phyloP scores from a whole-genome alignment of 2,888 invertebrate genomes.

The Andrena hattorfiana region DNA sequence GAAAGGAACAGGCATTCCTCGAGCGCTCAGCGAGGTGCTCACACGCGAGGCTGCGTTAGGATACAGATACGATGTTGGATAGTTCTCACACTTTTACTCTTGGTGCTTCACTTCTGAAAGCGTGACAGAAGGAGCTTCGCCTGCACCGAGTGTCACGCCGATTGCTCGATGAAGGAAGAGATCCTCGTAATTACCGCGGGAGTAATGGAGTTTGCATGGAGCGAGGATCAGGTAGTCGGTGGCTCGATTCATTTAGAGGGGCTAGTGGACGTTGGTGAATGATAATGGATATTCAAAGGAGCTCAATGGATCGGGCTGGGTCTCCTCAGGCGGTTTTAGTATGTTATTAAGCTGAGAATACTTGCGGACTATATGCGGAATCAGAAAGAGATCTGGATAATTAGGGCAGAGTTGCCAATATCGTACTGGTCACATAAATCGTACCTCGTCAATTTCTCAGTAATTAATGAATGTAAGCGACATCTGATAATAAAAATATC shows the following conservation, averaged over 20 bases:
- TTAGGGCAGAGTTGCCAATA: too few species aligned
- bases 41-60: not conserved
- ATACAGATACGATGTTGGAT: not conserved
- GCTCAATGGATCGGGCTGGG: too few species aligned
- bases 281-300: too few species aligned
- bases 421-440: too few species aligned
- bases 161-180: slow-evolving; percentile 10
- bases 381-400: not conserved
- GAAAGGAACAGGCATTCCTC: slow-evolving; percentile 4
- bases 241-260: not conserved
- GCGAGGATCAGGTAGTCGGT: not conserved
- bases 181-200: slow-evolving; percentile 8
- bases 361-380: not conserved
- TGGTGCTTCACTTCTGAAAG: too few species aligned
- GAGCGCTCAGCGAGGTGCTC: not conserved
- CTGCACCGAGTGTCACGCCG: not conserved
- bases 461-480: too few species aligned
- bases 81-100: not conserved
- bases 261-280: not conserved
- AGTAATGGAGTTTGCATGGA: not conserved
- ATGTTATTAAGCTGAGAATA: not conserved
- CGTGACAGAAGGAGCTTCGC: not conserved
- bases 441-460: too few species aligned
- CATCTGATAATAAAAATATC: too few species aligned
- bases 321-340: too few species aligned